phyloP scores from a whole-genome alignment of 53 echinoderm and acorn worm genomes.

The Arbacia lixula region DNA sequence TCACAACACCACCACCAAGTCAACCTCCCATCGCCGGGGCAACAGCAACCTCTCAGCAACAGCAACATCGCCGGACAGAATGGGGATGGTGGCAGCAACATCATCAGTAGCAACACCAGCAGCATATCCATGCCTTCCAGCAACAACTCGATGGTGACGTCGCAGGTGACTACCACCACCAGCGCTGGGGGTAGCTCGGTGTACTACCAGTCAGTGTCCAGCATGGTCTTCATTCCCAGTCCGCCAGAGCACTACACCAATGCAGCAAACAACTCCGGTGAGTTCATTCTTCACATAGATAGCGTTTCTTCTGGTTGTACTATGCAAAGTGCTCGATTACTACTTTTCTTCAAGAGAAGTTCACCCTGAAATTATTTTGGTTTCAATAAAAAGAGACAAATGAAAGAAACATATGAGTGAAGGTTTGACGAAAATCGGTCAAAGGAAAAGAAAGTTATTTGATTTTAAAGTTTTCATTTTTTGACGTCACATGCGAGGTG shows the following conservation, averaged over 20 bases:
- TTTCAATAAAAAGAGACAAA: no score
- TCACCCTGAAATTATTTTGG: no score
- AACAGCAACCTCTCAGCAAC: conserved; percentile 20
- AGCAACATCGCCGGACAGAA: conserved; percentile 37
- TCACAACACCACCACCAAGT: conserved; percentile 90
- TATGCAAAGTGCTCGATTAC: no score
- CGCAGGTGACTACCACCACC: conserved; percentile 50
- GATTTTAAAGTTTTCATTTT: no score
- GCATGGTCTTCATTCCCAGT: conserved; percentile 72
- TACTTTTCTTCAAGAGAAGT: no score
- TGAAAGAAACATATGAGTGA: no score
- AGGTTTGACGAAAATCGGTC: no score
- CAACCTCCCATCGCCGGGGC: conserved; percentile 64
- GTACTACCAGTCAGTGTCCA: conserved; percentile 78
- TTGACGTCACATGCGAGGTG: no score
- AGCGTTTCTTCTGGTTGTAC: no score
- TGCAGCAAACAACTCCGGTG: conserved; percentile 52
- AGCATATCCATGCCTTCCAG: conserved; percentile 40
- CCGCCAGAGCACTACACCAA: conserved; percentile 68
- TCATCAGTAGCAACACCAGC: background rate
- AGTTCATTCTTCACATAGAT: background rate
- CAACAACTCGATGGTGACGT: conserved; percentile 58
- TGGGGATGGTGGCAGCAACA: conserved; percentile 33
- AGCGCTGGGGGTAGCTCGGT: conserved; percentile 70
- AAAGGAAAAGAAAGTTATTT: no score